Percentiles rank a stretch among this genome's conserved stretches.
phyloP scores from a whole-genome alignment of 2,113 vertebrate genomes.

The Nycticebus coucang region DNA sequence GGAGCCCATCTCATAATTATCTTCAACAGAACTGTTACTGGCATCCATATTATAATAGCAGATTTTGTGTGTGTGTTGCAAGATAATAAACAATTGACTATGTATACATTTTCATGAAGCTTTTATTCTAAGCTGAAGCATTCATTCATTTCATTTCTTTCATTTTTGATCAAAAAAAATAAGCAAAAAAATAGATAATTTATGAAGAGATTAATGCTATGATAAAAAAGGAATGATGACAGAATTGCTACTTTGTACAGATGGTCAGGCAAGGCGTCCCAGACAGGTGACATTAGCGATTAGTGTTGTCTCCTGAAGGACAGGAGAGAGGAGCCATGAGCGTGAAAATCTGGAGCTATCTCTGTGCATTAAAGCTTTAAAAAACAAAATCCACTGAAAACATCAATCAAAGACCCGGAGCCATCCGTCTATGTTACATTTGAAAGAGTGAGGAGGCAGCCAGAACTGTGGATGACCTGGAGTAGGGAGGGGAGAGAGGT shows the following conservation, averaged over 20 bases:
- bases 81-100: not conserved
- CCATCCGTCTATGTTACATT: not conserved
- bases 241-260: not conserved
- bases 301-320: not conserved
- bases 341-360: not conserved
- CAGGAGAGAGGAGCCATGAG: not conserved
- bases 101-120: not conserved
- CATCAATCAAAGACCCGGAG: not conserved
- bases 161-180: not conserved
- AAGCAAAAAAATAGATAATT: not conserved
- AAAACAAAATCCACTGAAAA: not conserved
- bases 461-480: rapidly evolving
- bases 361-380: not conserved
- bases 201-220: not conserved
- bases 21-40: not conserved
- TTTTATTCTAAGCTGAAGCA: not conserved
- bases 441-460: not conserved
- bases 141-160: too few species aligned
- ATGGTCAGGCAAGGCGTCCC: not conserved
- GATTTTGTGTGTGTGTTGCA: not conserved
- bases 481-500: not conserved
- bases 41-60: not conserved
- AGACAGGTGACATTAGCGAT: not conserved
- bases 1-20: not conserved
- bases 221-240: not conserved